phyloP scores from a whole-genome alignment of 2,797 vertebrate species.

The Cyprinodon diabolis region DNA sequence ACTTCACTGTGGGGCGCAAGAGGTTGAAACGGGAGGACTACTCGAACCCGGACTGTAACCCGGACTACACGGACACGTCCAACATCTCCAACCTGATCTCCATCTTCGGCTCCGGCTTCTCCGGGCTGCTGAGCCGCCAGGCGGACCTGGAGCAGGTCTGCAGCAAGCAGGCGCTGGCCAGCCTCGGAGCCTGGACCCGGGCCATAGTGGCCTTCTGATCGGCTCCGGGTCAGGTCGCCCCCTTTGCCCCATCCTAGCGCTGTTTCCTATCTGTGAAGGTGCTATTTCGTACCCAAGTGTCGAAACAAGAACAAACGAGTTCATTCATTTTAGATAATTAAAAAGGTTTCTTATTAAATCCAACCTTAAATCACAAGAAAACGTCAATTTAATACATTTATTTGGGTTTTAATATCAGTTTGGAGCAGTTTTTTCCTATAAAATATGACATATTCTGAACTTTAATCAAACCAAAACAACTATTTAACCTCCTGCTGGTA shows the following conservation, averaged over 20 bases:
- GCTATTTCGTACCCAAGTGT: background rate
- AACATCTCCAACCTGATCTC: slow-evolving; percentile 98
- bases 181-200: slow-evolving; percentile 94
- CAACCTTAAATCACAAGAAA: no score
- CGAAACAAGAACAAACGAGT: no score
- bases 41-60: slow-evolving; percentile 44
- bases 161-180: slow-evolving; percentile 93
- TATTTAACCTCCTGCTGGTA: no score
- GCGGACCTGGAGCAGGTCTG: slow-evolving; percentile 93
- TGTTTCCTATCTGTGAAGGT: background rate
- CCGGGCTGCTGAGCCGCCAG: slow-evolving; percentile 92
- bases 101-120: slow-evolving; percentile 95
- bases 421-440: background rate
- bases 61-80: slow-evolving; percentile 87
- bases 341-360: background rate
- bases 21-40: slow-evolving; percentile 90
- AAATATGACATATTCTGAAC: no score
- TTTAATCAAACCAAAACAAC: no score
- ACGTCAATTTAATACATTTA: no score
- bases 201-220: slow-evolving; percentile 93
- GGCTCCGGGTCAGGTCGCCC: background rate
- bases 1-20: slow-evolving; percentile 83
- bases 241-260: background rate
- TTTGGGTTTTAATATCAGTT: background rate
- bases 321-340: no score